Percentiles rank a stretch among this genome's conserved stretches.
Evolutionary conservation across 2,113 vertebrate genomes (phyloP).

Genomic region (Brachyhypopomus occidentalis): DNA sequence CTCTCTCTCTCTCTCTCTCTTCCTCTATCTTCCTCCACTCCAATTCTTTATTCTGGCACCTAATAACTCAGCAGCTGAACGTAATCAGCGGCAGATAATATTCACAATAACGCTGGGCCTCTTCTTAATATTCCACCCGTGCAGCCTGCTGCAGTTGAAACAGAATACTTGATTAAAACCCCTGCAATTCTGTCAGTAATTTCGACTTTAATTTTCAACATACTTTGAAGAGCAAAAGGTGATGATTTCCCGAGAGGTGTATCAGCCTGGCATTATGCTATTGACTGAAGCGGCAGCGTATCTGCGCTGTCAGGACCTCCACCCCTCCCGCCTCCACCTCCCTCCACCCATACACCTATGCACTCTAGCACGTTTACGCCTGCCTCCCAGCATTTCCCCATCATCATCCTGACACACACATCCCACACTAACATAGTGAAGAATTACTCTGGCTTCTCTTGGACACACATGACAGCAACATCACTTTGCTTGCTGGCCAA

Average conservation of each 20-base stretch:
- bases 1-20: conserved; percentile 28
- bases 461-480: too few species aligned
- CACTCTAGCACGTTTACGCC: background rate
- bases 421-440: too few species aligned
- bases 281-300: conserved; percentile 58
- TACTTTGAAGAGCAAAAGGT: conserved; percentile 75
- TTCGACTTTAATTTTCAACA: conserved; percentile 70
- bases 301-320: conserved; percentile 56
- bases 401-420: too few species aligned
- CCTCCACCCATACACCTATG: background rate
- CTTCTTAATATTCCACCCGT: conserved; percentile 78
- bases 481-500: too few species aligned
- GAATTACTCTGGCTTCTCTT: too few species aligned
- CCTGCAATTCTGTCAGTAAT: conserved; percentile 72
- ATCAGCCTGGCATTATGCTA: conserved; percentile 56
- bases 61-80: conserved; percentile 56
- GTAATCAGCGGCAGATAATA: conserved; percentile 71
- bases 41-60: conserved; percentile 53
- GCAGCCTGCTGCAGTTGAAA: conserved; percentile 76
- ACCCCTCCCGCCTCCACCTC: background rate
- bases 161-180: conserved; percentile 86
- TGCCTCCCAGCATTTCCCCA: too few species aligned
- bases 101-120: conserved; percentile 64
- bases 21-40: conserved; percentile 26
- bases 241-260: conserved; percentile 81